Evolutionary conservation across 2,797 vertebrate species (phyloP).

Genomic region (Avahi laniger): DNA sequence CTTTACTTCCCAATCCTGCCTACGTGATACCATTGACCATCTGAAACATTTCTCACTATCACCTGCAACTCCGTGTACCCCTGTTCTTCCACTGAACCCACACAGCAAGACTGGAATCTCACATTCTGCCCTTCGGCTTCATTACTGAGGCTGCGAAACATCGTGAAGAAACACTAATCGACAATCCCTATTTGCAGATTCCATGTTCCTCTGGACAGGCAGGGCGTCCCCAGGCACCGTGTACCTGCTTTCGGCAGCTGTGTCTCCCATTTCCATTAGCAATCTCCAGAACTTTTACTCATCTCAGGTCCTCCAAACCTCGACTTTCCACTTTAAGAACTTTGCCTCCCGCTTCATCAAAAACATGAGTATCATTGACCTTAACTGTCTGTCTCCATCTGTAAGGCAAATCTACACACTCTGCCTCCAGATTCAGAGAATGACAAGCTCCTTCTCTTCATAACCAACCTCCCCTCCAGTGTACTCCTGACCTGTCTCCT

Average conservation of each 20-base stretch:
- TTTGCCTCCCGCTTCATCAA: background rate
- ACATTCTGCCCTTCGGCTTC: background rate
- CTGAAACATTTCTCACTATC: background rate
- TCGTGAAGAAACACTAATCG: background rate
- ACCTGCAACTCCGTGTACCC: background rate
- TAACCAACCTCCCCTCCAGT: background rate
- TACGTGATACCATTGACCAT: too few species aligned
- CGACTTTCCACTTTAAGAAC: background rate
- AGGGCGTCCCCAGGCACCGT: too few species aligned
- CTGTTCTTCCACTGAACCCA: background rate
- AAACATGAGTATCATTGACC: background rate
- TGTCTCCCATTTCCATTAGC: background rate
- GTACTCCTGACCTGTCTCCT: background rate
- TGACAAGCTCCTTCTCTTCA: background rate
- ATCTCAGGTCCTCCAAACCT: background rate
- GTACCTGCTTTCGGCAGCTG: background rate
- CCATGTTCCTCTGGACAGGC: background rate
- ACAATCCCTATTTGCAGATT: background rate
- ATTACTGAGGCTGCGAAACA: background rate
- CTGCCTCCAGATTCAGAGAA: background rate
- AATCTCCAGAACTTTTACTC: background rate
- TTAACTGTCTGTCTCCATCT: background rate
- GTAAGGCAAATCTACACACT: background rate
- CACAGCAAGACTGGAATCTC: background rate
- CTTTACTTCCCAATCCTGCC: background rate